Conservation (phyloP, 1,140 invertebrate species). For the Panagrolaimus sp. region DNA sequence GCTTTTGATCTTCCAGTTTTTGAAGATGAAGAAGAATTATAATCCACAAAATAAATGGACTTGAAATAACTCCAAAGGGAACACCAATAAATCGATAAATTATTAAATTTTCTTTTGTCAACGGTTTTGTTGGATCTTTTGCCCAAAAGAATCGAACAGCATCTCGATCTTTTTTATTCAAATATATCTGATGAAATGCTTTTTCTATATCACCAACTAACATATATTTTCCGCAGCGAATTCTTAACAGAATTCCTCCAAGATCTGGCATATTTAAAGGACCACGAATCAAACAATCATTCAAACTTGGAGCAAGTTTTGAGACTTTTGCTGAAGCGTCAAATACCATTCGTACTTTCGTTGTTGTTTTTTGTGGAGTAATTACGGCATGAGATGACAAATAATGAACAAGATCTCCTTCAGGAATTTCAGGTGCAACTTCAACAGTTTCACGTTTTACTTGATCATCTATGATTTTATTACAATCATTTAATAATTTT, state of each 20-base stretch:
- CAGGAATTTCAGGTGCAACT: neutral
- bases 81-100: constrained; percentile 31
- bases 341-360: constrained; percentile 60
- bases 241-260: constrained; percentile 27
- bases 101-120: constrained; percentile 16
- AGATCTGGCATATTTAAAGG: constrained; percentile 36
- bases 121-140: constrained; percentile 23
- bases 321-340: constrained; percentile 60
- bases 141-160: constrained; percentile 42
- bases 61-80: constrained; percentile 29
- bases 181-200: constrained; percentile 35
- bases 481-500: no score
- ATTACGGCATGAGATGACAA: neutral
- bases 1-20: neutral
- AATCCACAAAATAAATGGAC: constrained; percentile 31
- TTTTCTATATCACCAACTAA: constrained; percentile 37
- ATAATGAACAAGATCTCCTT: neutral
- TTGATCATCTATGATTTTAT: no score
- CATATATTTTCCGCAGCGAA: constrained; percentile 11
- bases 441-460: no score
- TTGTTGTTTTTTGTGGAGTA: constrained; percentile 40
- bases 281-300: constrained; percentile 52
- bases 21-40: constrained; percentile 28
- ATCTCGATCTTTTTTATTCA: constrained; percentile 29
- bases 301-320: constrained; percentile 55